phyloP scores from a whole-genome alignment of 1,140 invertebrate genomes.

The Cecropterus lyciades region DNA sequence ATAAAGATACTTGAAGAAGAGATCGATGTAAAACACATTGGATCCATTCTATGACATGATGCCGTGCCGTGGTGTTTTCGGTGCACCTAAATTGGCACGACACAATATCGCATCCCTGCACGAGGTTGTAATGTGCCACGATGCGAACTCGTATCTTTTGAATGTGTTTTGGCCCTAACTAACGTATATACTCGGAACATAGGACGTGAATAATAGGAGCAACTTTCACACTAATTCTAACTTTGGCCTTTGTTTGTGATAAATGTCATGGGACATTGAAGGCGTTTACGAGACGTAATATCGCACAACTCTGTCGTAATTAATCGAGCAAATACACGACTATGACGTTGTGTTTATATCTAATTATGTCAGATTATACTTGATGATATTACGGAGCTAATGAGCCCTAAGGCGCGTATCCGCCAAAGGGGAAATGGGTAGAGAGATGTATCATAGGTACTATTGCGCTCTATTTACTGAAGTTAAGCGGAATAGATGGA shows the following conservation, averaged over 20 bases:
- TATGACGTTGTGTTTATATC: neutral
- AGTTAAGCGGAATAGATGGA: neutral
- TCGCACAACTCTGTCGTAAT: constrained; percentile 12
- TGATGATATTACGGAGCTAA: neutral
- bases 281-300: neutral
- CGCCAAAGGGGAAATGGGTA: too few relatives aligned
- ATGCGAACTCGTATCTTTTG: too few relatives aligned
- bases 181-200: neutral
- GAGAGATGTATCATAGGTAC: too few relatives aligned
- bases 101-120: too few relatives aligned
- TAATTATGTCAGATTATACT: constrained; percentile 5
- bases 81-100: too few relatives aligned
- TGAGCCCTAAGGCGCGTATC: neutral
- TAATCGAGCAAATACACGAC: neutral
- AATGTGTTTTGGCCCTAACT: neutral
- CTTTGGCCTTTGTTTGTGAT: constrained; percentile 24
- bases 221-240: constrained; percentile 26
- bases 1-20: too few relatives aligned
- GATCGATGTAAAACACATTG: too few relatives aligned
- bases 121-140: neutral
- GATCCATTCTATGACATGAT: too few relatives aligned
- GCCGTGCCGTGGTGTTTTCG: too few relatives aligned
- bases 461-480: neutral
- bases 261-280: constrained; percentile 19
- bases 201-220: constrained; percentile 1